Percentiles rank a stretch among this genome's conserved stretches.
These are phyloP conservation scores for Hylaea fasciaria DNA, from an alignment of 2,888 invertebrate species.

Conservation along the genomic window DNA sequence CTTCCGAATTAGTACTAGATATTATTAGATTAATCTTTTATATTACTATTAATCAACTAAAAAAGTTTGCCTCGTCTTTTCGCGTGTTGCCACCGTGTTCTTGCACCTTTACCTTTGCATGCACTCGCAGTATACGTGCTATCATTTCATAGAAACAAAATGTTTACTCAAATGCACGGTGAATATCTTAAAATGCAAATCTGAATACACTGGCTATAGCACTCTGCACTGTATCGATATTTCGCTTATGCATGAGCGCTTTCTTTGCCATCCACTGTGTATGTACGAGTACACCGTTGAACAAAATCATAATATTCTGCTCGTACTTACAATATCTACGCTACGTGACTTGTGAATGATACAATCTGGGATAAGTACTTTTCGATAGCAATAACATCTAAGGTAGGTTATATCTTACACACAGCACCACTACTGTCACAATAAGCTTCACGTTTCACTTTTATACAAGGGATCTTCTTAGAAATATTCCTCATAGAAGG, in stretches of 20 bases:
- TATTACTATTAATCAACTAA: too few species aligned
- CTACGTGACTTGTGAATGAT: conserved; percentile 46
- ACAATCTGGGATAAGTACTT: conserved; percentile 38
- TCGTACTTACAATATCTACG: conserved; percentile 50
- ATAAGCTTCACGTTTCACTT: too few species aligned
- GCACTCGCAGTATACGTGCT: too few species aligned
- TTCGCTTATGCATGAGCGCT: conserved; percentile 46
- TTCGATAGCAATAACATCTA: conserved; percentile 25
- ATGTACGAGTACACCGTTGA: conserved; percentile 47
- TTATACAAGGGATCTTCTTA: too few species aligned
- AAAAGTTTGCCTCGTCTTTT: too few species aligned
- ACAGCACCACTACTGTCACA: too few species aligned
- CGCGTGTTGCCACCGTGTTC: too few species aligned
- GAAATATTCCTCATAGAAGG: too few species aligned
- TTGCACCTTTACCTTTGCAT: too few species aligned
- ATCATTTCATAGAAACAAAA: neutral
- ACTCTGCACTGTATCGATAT: conserved; percentile 36
- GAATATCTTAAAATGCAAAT: conserved; percentile 7
- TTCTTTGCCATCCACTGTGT: conserved; percentile 45
- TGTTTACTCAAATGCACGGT: conserved; percentile 8
- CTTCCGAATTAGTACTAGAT: too few species aligned
- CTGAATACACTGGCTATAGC: conserved; percentile 14
- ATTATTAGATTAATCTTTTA: too few species aligned
- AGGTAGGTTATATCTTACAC: neutral
- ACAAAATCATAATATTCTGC: conserved; percentile 50